A percentile compares a stretch with the other conserved stretches of the same genome.
These are phyloP conservation scores for Glyphotaelius pellucidus DNA, from an alignment of 2,888 invertebrate genomes.

Conservation along the genomic window DNA sequence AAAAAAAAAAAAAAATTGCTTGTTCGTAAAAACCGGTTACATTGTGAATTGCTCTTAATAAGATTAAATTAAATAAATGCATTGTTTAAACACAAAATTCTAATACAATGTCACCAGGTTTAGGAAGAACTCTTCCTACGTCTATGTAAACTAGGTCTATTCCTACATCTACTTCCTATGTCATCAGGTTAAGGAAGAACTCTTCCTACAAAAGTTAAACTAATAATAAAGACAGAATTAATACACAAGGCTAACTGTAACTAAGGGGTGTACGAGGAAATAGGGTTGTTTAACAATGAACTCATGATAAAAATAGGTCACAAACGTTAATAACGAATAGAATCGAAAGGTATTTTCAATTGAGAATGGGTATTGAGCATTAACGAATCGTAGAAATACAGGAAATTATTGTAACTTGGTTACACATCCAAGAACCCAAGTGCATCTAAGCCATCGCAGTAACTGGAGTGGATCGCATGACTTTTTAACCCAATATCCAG, in stretches of 20 bases:
- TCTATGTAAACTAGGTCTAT: too few species aligned
- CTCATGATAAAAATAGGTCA: neutral
- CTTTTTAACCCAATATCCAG: constrained; percentile 59
- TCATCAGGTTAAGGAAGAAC: neutral
- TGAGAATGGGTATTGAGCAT: neutral
- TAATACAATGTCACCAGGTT: neutral
- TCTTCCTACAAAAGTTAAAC: neutral
- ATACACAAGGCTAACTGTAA: neutral
- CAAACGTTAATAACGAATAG: neutral
- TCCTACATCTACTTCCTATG: too few species aligned
- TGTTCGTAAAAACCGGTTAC: neutral
- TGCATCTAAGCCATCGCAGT: neutral
- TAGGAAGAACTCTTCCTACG: too few species aligned
- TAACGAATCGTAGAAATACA: neutral
- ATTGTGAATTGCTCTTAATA: neutral
- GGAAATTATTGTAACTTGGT: neutral
- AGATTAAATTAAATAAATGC: neutral
- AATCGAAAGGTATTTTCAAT: neutral
- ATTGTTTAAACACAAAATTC: neutral
- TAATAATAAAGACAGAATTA: neutral
- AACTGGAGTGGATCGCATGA: constrained; percentile 60
- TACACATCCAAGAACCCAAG: neutral
- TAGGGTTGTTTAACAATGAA: neutral
- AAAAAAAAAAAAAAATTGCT: too few species aligned
- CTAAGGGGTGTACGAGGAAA: neutral